phyloP scores from a whole-genome alignment of 2,888 invertebrate species.

The Aplocera efformata region DNA sequence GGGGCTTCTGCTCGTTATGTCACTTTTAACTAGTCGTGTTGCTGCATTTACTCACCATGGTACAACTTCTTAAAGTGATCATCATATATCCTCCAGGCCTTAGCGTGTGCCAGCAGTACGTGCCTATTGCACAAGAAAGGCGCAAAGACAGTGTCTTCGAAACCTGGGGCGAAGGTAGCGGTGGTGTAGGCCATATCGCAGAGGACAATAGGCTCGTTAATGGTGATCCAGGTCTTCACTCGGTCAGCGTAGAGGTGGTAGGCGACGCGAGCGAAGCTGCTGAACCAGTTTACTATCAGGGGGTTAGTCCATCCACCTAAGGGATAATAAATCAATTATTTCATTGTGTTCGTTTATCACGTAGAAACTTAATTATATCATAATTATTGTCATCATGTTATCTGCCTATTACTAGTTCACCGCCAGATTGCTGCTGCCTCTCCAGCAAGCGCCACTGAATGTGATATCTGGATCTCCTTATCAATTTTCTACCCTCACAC shows the following conservation, averaged over 20 bases:
- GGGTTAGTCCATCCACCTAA: conserved; percentile 86
- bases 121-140: conserved; percentile 79
- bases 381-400: too few species aligned
- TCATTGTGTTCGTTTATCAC: conserved; percentile 77
- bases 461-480: too few species aligned
- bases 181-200: conserved; percentile 62
- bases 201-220: conserved; percentile 83
- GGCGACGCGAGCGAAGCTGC: conserved; percentile 80
- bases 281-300: conserved; percentile 80
- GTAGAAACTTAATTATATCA: too few species aligned
- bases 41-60: conserved; percentile 63
- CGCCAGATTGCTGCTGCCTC: too few species aligned
- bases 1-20: too few species aligned
- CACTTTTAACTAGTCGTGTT: too few species aligned
- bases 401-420: too few species aligned
- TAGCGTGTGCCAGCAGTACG: conserved; percentile 84
- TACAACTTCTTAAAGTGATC: conserved; percentile 71
- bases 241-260: conserved; percentile 80
- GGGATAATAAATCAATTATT: conserved; percentile 9
- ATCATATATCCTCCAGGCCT: conserved; percentile 81
- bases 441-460: too few species aligned
- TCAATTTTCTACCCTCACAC: too few species aligned
- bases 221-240: conserved; percentile 85
- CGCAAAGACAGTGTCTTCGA: conserved; percentile 60
- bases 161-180: conserved; percentile 53